Evolutionary conservation across 2,888 invertebrate genomes (phyloP).

Genomic region (Aleiodes testaceus): DNA sequence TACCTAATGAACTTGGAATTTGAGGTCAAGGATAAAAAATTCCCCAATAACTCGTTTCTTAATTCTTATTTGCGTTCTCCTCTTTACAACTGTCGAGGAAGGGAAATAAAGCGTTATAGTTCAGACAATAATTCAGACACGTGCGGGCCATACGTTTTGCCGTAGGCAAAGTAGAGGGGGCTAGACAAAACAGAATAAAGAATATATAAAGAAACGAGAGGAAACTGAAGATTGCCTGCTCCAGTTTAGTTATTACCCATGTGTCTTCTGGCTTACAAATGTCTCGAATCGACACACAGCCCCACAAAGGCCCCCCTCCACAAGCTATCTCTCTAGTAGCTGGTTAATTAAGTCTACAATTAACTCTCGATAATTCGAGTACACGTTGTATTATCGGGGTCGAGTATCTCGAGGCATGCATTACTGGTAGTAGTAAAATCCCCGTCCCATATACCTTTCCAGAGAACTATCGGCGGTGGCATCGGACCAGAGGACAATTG

Average conservation of each 20-base stretch:
- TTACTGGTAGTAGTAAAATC: conserved; percentile 22
- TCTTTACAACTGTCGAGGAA: conserved; percentile 4
- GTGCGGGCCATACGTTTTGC: conserved; percentile 70
- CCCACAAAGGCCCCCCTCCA: conserved; percentile 38
- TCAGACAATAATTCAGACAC: conserved; percentile 70
- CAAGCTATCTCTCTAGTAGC: conserved; percentile 8
- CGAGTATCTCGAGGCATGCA: conserved; percentile 53
- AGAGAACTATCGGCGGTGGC: conserved; percentile 21
- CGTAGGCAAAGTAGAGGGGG: conserved; percentile 36
- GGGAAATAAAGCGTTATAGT: conserved; percentile 56
- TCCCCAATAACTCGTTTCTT: background rate
- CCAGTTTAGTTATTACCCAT: conserved; percentile 24
- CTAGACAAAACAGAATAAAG: conserved; percentile 63
- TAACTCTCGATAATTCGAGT: conserved; percentile 63
- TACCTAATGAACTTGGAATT: background rate
- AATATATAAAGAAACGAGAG: conserved; percentile 48
- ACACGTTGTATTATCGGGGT: conserved; percentile 54
- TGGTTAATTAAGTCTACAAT: conserved; percentile 64
- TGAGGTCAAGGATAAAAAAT: background rate
- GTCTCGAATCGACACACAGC: conserved; percentile 43
- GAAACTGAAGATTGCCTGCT: conserved; percentile 39
- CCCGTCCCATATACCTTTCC: conserved; percentile 26
- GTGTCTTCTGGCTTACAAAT: conserved; percentile 17
- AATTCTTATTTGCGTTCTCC: too few species aligned
- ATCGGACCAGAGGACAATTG: conserved; percentile 30